Evolutionary conservation across 1,140 invertebrate genomes (phyloP), one percentile per base, ranked within the genome.

Genomic region (Holcopasites calliopsidis): DNA sequence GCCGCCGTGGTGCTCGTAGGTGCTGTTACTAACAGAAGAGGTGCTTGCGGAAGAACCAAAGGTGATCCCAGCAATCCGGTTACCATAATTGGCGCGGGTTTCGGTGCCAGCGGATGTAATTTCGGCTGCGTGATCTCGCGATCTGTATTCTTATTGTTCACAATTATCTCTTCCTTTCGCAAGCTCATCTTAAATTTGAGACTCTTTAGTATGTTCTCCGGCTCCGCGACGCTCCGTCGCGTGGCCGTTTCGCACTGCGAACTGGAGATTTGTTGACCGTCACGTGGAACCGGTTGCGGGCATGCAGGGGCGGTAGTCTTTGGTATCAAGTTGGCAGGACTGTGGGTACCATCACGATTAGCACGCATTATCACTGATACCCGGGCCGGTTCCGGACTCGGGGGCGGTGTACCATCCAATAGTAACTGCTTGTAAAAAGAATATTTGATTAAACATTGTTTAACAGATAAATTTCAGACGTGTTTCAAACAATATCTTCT

Each of bases 131-230:
- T 44, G 16, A 35, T 66, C 50, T 93, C 91, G 55, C 92, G 90
- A 54, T 92, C 91, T 4, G 92, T 93, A 66, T 93, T 92, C 83
- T 93, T 92, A 79, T 85, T 92, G 75, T 92, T 92, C 0, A 93
- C 92, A 66, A 94, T 93, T 60, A 93, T 93, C 82, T 93, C 89
- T 70, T 94, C 93, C 71, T 94, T 94, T 8, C 92, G 92, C 21
- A 93, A 89, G 80, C 95, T 95, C 94, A 96, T 95, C 91, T 96
- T 96, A 87, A 95, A 96, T 84, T 96, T 96, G 13, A 96, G 90
- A 71, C 93, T 94, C 87, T 95, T 95, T 44, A 96, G 88, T 26
- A 96, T 94, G 88, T 96, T 96, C 79, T 91, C 89, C 23, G 92
- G 86, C 38, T 93, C 90, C 35, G 68, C 42, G 49, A 61, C 62